Evolutionary conservation across 2,888 invertebrate species (phyloP).

Genomic region (Odontomyia ornata): DNA sequence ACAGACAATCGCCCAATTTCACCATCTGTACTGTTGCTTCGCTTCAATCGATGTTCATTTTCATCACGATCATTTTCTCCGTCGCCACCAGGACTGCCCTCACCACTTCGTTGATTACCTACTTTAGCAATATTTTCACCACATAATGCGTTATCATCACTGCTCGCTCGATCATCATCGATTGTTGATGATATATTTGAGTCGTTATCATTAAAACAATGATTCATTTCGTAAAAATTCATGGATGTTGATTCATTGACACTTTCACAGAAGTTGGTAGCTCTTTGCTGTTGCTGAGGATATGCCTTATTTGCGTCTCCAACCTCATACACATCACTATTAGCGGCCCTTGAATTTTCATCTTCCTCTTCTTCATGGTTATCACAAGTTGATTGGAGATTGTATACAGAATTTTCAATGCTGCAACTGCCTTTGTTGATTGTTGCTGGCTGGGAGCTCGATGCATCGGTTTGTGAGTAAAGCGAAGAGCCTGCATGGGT

Average conservation of each 20-base stretch:
- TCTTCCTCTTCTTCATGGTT: conserved; percentile 29
- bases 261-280: conserved; percentile 20
- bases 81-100: conserved; percentile 27
- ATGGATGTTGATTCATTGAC: conserved; percentile 3
- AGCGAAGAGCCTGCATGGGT: conserved; percentile 12
- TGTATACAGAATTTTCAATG: neutral
- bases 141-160: conserved; percentile 18
- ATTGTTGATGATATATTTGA: conserved; percentile 38
- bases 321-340: conserved; percentile 44
- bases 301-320: neutral
- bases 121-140: neutral
- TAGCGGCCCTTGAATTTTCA: conserved; percentile 23
- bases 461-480: neutral
- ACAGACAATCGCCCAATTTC: conserved; percentile 40
- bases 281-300: neutral
- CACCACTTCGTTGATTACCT: conserved; percentile 10
- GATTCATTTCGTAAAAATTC: conserved; percentile 34
- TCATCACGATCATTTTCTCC: conserved; percentile 45
- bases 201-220: conserved; percentile 33
- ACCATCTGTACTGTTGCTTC: conserved; percentile 27
- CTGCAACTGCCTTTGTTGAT: neutral
- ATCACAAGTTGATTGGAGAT: neutral
- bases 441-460: neutral
- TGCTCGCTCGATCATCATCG: conserved; percentile 23
- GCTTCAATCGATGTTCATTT: neutral